Evolutionary conservation across 2,888 invertebrate species (phyloP).

Genomic region (Drosophila prostipennis): DNA sequence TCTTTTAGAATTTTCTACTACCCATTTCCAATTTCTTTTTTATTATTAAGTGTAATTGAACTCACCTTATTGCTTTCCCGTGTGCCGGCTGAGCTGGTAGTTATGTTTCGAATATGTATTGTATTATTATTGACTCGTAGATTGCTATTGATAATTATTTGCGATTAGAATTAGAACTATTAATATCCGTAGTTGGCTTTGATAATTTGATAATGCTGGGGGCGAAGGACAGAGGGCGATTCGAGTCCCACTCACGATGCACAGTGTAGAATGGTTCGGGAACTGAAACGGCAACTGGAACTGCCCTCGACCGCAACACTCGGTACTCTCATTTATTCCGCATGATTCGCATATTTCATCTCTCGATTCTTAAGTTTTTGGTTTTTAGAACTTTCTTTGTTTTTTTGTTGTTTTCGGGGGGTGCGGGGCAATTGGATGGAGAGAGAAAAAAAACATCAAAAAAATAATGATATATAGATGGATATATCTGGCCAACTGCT

Average conservation of each 20-base stretch:
- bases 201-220: conserved; percentile 28
- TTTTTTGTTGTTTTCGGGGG: too few relatives aligned
- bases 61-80: conserved; percentile 57
- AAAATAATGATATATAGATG: conserved; percentile 6
- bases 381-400: conserved; percentile 38
- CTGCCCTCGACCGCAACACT: conserved; percentile 29
- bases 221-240: conserved; percentile 34
- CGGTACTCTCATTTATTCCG: conserved; percentile 27
- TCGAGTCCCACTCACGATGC: conserved; percentile 19
- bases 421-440: too few relatives aligned
- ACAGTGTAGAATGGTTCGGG: conserved; percentile 6
- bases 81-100: conserved; percentile 47
- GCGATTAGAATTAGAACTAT: conserved; percentile 35
- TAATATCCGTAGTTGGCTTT: conserved; percentile 43
- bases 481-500: conserved; percentile 8
- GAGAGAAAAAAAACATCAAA: conserved; percentile 17
- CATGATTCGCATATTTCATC: conserved; percentile 11
- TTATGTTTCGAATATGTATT: conserved; percentile 34
- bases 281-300: not conserved
- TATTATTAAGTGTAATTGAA: too few relatives aligned
- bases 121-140: conserved; percentile 35
- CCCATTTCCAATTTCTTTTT: too few relatives aligned
- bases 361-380: conserved; percentile 45
- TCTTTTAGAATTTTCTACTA: too few relatives aligned
- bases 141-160: conserved; percentile 44